These are phyloP conservation scores for Ramphastos sulfuratus DNA, from an alignment of 2,113 vertebrate genomes.

Conservation along the genomic window DNA sequence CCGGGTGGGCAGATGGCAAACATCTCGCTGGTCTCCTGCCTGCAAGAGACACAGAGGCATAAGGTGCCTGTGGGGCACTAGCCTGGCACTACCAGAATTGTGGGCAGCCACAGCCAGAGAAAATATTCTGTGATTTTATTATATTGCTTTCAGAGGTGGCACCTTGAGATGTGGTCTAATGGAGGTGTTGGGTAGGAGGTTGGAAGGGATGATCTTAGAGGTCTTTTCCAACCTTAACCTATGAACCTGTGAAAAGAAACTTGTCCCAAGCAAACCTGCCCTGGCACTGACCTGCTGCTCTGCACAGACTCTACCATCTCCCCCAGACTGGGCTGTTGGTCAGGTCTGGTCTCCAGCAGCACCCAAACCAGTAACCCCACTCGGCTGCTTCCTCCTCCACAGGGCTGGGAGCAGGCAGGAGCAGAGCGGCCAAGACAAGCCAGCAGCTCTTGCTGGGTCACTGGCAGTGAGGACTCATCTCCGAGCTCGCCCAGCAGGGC, in stretches of 20 bases:
- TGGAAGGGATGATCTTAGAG: too few relatives aligned
- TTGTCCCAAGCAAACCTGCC: too few relatives aligned
- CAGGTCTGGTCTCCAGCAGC: rapidly evolving
- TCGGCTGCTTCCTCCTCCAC: not conserved
- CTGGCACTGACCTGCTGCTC: not conserved
- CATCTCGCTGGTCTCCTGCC: conserved; percentile 50
- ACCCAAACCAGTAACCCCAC: not conserved
- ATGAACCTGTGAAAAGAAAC: too few relatives aligned
- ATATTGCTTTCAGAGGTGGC: not conserved
- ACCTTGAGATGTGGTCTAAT: too few relatives aligned
- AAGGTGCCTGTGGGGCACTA: rapidly evolving
- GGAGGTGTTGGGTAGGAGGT: too few relatives aligned
- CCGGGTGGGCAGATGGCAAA: conserved; percentile 67
- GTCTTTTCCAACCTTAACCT: too few relatives aligned
- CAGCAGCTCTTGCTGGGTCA: rapidly evolving
- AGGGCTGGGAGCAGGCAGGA: not conserved
- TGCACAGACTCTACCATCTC: not conserved
- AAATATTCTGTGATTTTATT: rapidly evolving
- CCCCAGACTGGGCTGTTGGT: not conserved
- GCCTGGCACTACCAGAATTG: not conserved
- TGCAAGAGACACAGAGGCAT: not conserved
- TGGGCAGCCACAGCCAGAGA: rapidly evolving
- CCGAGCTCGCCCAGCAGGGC: not conserved
- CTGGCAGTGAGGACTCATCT: rapidly evolving
- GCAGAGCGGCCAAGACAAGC: not conserved